phyloP scores from a whole-genome alignment of 2,888 invertebrate genomes.

The Drosophila mulleri region DNA sequence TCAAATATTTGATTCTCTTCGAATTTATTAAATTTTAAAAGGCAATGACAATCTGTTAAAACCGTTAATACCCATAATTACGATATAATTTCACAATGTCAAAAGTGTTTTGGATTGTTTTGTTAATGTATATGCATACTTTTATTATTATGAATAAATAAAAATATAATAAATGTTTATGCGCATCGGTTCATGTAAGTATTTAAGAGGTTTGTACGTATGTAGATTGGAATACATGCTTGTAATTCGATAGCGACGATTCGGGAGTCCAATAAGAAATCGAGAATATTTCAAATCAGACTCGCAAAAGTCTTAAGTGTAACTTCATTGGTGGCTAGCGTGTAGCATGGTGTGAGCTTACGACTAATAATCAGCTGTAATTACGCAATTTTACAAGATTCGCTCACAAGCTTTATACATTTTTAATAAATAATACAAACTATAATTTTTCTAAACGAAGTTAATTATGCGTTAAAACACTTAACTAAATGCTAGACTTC shows the following conservation, averaged over 20 bases:
- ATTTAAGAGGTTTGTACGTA: slow-evolving; percentile 48
- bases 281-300: slow-evolving; percentile 82
- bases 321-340: slow-evolving; percentile 57
- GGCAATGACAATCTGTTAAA: not conserved
- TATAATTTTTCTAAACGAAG: slow-evolving; percentile 65
- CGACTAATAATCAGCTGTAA: slow-evolving; percentile 51
- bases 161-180: slow-evolving; percentile 42
- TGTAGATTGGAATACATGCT: slow-evolving; percentile 53
- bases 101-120: slow-evolving; percentile 6
- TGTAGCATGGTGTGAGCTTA: slow-evolving; percentile 45
- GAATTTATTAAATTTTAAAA: not conserved
- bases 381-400: slow-evolving; percentile 55
- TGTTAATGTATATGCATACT: slow-evolving; percentile 10
- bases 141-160: slow-evolving; percentile 28
- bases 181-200: slow-evolving; percentile 20
- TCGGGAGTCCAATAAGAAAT: slow-evolving; percentile 85
- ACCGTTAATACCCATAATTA: not conserved
- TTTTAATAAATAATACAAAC: slow-evolving; percentile 70
- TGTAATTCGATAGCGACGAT: slow-evolving; percentile 75
- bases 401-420: slow-evolving; percentile 28
- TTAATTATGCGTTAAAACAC: slow-evolving; percentile 1
- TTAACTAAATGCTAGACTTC: slow-evolving; percentile 72
- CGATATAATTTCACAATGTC: not conserved
- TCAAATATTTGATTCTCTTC: not conserved
- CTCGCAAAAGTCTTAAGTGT: slow-evolving; percentile 83